Evolutionary conservation across 2,797 vertebrate species (phyloP).

Genomic region (Falco biarmicus): DNA sequence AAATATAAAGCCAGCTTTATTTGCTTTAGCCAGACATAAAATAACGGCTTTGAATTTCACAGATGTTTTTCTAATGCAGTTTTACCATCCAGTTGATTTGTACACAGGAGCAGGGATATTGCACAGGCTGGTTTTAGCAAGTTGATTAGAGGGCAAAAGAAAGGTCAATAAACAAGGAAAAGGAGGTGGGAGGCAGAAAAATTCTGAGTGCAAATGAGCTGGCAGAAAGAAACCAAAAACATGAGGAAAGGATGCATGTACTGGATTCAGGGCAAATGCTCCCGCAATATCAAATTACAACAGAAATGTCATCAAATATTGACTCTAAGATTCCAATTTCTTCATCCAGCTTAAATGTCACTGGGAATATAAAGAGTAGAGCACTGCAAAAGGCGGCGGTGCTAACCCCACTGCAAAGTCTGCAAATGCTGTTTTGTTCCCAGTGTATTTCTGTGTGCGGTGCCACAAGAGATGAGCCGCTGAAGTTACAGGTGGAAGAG

Average conservation of each 20-base stretch:
- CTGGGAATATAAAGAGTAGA: background rate
- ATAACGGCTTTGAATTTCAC: background rate
- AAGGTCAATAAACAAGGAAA: background rate
- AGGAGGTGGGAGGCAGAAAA: background rate
- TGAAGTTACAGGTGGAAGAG: background rate
- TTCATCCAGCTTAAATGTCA: background rate
- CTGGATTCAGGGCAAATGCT: background rate
- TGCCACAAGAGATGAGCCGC: background rate
- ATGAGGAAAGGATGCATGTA: background rate
- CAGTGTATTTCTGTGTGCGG: background rate
- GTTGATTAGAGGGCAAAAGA: background rate
- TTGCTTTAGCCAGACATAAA: background rate
- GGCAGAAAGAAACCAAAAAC: background rate
- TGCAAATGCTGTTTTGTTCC: background rate
- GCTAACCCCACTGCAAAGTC: background rate
- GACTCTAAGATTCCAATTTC: background rate
- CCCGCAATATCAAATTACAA: background rate
- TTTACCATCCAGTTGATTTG: background rate
- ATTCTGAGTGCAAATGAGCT: background rate
- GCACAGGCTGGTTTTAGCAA: background rate
- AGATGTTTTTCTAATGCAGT: background rate
- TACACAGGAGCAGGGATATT: background rate
- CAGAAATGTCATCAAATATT: background rate
- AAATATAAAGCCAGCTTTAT: background rate
- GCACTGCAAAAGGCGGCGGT: background rate